These are phyloP conservation scores for Canis aureus DNA, from an alignment of 2,113 vertebrate genomes.

Conservation along the genomic window DNA sequence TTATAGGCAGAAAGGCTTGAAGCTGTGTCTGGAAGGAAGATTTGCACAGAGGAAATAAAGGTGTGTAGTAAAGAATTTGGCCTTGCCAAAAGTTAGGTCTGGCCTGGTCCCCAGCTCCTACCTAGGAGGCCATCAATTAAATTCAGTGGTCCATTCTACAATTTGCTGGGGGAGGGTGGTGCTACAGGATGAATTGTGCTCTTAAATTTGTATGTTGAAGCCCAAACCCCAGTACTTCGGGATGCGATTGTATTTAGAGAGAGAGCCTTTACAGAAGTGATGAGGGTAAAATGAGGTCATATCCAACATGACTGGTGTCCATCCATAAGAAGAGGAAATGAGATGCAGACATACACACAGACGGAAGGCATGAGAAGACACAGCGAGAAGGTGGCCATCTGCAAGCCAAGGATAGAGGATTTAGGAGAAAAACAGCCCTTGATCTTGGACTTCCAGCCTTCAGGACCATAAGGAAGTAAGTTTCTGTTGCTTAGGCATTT, in stretches of 20 bases:
- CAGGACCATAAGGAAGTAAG: background rate
- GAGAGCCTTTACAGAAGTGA: background rate
- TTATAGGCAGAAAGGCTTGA: background rate
- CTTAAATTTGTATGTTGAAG: background rate
- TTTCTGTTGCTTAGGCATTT: background rate
- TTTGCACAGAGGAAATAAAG: background rate
- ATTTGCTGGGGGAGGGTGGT: no score
- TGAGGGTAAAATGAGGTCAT: background rate
- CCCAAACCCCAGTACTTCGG: background rate
- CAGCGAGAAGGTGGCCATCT: background rate
- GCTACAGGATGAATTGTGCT: background rate
- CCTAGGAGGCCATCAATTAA: background rate
- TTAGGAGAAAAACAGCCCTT: background rate
- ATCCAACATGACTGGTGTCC: no score
- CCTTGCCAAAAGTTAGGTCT: background rate
- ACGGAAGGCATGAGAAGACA: background rate
- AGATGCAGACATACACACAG: background rate
- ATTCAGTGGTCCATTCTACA: background rate
- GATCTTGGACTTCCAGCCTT: background rate
- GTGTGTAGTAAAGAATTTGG: background rate
- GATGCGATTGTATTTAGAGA: background rate
- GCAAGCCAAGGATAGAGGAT: background rate
- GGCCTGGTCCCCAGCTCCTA: background rate
- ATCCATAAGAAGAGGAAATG: background rate
- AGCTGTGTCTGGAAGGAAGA: background rate